Percentiles rank a stretch among this genome's conserved stretches.
phyloP scores from a whole-genome alignment of 2,888 invertebrate genomes.

The Lasioglossum oenotherae region DNA sequence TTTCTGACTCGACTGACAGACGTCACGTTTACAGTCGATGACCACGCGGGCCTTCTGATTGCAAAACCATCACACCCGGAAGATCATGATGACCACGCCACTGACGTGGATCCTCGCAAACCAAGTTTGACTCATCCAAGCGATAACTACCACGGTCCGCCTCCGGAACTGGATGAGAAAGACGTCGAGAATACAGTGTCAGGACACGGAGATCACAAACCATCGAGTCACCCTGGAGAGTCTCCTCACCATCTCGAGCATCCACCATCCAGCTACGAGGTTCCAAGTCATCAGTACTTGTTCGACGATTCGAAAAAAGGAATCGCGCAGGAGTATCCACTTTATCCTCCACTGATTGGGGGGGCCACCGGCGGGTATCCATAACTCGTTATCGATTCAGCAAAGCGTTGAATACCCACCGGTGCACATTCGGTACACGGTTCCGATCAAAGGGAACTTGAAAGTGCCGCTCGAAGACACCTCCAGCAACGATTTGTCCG shows the following conservation, averaged over 20 bases:
- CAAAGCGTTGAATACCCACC: slow-evolving; percentile 59
- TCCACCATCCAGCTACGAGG: slow-evolving; percentile 47
- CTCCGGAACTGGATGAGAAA: slow-evolving; percentile 53
- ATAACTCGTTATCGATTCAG: slow-evolving; percentile 38
- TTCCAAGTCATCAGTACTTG: slow-evolving; percentile 26
- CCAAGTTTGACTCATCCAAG: slow-evolving; percentile 62
- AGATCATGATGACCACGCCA: slow-evolving; percentile 38
- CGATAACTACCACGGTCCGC: slow-evolving; percentile 73
- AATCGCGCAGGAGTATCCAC: slow-evolving; percentile 15
- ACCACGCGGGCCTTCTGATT: slow-evolving; percentile 81
- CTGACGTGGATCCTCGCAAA: slow-evolving; percentile 38
- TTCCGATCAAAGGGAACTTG: slow-evolving; percentile 29
- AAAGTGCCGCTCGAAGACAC: slow-evolving; percentile 18
- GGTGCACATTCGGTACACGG: slow-evolving; percentile 52
- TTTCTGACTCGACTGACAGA: slow-evolving; percentile 76
- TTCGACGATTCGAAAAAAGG: slow-evolving; percentile 12
- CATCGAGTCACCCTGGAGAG: slow-evolving; percentile 17
- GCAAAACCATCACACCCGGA: slow-evolving; percentile 77
- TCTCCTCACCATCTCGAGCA: slow-evolving; percentile 44
- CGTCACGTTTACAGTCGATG: slow-evolving; percentile 82
- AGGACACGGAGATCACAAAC: slow-evolving; percentile 19
- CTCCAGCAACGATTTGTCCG: slow-evolving; percentile 44
- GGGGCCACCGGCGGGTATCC: background rate
- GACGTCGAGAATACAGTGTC: slow-evolving; percentile 27
- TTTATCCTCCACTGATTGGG: slow-evolving; percentile 31